Conservation (phyloP, 2,888 invertebrate genomes). For the Xylophagus ater region DNA sequence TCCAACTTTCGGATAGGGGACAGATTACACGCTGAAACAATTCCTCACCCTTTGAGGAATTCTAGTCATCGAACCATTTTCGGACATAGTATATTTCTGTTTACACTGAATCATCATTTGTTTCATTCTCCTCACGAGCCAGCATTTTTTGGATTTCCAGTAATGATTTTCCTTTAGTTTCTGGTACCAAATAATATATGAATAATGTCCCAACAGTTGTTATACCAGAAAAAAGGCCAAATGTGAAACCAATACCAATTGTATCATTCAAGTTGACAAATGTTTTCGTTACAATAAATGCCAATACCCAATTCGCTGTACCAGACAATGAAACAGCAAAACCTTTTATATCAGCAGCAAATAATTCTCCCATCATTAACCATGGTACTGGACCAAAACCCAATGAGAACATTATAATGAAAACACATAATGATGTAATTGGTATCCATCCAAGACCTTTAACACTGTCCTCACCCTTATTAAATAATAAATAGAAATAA, state of each 20-base stretch:
- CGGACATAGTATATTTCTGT: no score
- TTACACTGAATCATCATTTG: no score
- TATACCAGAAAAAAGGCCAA: slow-evolving; percentile 62
- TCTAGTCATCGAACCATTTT: no score
- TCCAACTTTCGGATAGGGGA: no score
- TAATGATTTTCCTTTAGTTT: slow-evolving; percentile 43
- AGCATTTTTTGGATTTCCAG: slow-evolving; percentile 34
- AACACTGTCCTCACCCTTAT: slow-evolving; percentile 34
- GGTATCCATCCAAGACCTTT: slow-evolving; percentile 60
- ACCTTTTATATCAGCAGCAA: slow-evolving; percentile 67
- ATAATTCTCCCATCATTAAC: slow-evolving; percentile 68
- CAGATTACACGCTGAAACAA: no score
- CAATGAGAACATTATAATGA: slow-evolving; percentile 68
- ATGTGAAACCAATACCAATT: slow-evolving; percentile 53
- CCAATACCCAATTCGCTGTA: slow-evolving; percentile 70
- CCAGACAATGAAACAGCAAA: slow-evolving; percentile 67
- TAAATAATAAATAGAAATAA: slow-evolving; percentile 50
- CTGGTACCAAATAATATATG: slow-evolving; percentile 50
- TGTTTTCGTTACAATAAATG: slow-evolving; percentile 68
- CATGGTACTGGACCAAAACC: slow-evolving; percentile 78
- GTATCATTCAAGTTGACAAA: slow-evolving; percentile 47
- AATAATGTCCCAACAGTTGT: slow-evolving; percentile 55
- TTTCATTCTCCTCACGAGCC: no score
- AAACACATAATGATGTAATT: slow-evolving; percentile 58
- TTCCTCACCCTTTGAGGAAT: no score